Conservation (phyloP, 2,888 invertebrate genomes). For the Siphonodentalium dalli region DNA sequence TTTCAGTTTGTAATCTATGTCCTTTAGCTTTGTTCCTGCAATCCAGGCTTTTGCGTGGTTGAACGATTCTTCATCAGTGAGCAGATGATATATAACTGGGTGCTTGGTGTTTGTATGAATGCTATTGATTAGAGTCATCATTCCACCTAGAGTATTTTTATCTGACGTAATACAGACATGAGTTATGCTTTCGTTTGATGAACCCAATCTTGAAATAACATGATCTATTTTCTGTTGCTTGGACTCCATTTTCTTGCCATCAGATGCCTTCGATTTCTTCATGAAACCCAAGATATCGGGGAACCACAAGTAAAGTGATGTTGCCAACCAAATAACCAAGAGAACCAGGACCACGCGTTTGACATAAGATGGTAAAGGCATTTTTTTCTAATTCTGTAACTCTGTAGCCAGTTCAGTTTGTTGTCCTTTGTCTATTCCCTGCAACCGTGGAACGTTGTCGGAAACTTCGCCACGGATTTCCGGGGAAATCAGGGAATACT, state of each 20-base stretch:
- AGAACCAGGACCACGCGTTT: conserved; percentile 33
- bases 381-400: too few relatives aligned
- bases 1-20: conserved; percentile 51
- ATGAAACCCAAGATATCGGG: conserved; percentile 40
- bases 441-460: too few relatives aligned
- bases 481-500: too few relatives aligned
- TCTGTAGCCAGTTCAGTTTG: too few relatives aligned
- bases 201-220: too few relatives aligned
- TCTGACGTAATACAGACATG: conserved; percentile 55
- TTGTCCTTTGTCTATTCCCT: too few relatives aligned
- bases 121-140: conserved; percentile 62
- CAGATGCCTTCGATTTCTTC: too few relatives aligned
- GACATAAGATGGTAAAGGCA: too few relatives aligned
- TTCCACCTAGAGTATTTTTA: conserved; percentile 54
- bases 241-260: too few relatives aligned
- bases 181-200: too few relatives aligned
- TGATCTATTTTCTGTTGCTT: too few relatives aligned
- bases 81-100: conserved; percentile 55
- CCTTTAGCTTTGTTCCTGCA: conserved; percentile 41
- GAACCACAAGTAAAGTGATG: conserved; percentile 49
- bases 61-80: conserved; percentile 39
- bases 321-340: conserved; percentile 42
- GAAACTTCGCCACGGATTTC: too few relatives aligned
- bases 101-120: conserved; percentile 53
- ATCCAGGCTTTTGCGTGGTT: conserved; percentile 53